Evolutionary conservation across 2,797 vertebrate genomes (phyloP).

Genomic region (Leptodactylus fallax): DNA sequence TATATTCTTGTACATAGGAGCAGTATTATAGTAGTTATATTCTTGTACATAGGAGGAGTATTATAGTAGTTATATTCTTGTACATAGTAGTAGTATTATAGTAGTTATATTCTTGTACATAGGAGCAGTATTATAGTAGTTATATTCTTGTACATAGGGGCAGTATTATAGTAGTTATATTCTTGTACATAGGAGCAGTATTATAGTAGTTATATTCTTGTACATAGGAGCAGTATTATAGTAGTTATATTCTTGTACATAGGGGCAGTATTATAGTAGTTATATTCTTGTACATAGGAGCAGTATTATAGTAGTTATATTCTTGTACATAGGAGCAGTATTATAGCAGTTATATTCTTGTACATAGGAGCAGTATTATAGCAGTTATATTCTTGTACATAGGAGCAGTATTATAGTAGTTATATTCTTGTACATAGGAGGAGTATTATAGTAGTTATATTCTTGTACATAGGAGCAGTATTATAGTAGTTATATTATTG

Average conservation of each 20-base stretch:
- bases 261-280: constrained; percentile 5
- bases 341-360: neutral
- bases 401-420: constrained; percentile 8
- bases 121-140: constrained; percentile 2
- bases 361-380: neutral
- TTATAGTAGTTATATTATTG: too few relatives aligned
- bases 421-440: neutral
- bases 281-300: constrained; percentile 3
- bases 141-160: neutral
- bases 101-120: neutral
- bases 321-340: neutral
- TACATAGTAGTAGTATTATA: too few relatives aligned
- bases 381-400: neutral
- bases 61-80: too few relatives aligned
- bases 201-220: neutral
- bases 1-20: too few relatives aligned
- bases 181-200: constrained; percentile 10
- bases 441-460: too few relatives aligned
- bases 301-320: constrained; percentile 13
- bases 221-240: constrained; percentile 1
- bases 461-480: too few relatives aligned
- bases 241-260: constrained; percentile 1
- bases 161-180: constrained; percentile 9
- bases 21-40: too few relatives aligned
- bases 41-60: too few relatives aligned